A percentile compares a stretch with the other conserved stretches of the same genome.
These are phyloP conservation scores for Lycocerus yunnanus DNA, from an alignment of 2,888 invertebrate genomes.

Conservation along the genomic window DNA sequence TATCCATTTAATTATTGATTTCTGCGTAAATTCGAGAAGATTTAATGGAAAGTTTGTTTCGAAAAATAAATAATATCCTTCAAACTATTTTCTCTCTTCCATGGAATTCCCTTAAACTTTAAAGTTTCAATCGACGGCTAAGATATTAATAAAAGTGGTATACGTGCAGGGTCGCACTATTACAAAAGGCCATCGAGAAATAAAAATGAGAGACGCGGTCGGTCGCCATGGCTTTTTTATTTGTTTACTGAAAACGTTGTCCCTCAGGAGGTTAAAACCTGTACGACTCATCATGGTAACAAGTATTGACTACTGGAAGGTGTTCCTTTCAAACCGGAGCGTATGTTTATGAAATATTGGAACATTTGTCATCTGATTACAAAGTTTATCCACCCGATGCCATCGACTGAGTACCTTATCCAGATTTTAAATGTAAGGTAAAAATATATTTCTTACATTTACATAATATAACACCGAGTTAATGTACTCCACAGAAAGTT, in stretches of 20 bases:
- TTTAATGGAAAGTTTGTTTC: neutral
- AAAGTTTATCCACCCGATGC: neutral
- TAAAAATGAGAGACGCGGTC: neutral
- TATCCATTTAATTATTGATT: neutral
- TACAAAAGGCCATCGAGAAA: neutral
- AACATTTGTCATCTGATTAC: too few relatives aligned
- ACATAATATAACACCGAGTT: neutral
- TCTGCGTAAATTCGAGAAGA: neutral
- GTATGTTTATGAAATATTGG: neutral
- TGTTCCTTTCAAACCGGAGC: neutral
- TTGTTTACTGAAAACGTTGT: neutral
- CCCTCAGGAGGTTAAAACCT: neutral
- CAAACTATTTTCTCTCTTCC: neutral
- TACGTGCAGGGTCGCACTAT: neutral
- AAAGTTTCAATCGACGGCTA: neutral
- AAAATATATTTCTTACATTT: neutral
- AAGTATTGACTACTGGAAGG: neutral
- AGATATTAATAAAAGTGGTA: neutral
- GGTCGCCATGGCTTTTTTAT: neutral
- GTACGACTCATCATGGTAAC: neutral
- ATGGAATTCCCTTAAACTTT: neutral
- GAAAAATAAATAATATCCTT: neutral
- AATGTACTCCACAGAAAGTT: neutral
- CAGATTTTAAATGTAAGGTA: neutral
- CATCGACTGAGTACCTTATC: neutral